Evolutionary conservation across 2,888 invertebrate genomes (phyloP), one percentile per base, ranked within the genome.

Genomic region (Tinea pellionella): DNA sequence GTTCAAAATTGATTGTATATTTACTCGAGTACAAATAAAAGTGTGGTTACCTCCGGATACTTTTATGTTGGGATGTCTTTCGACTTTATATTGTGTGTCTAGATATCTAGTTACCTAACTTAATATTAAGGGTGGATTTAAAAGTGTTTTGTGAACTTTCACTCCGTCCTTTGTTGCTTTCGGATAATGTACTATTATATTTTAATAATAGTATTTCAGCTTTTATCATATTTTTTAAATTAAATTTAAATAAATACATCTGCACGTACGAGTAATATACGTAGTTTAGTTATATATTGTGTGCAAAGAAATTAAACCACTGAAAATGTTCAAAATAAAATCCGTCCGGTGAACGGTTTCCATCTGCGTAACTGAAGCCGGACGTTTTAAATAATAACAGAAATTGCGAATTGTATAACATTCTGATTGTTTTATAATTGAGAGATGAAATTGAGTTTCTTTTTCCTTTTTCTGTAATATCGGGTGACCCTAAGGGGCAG

Each of bases 31-130:
- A 9, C n/a, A 9, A 37, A 12, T n/a, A 37, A 2, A 2, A 37
- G n/a, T n/a, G 37, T 37, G 37, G 3, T 37, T 9, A 37, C 9
- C 37, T 47, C 47, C 47, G 47, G 47, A 47, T 47, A 47, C 47
- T 47, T 47, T 47, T 47, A 47, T 47, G 47, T 9, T 13, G n/a
- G 15, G 47, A 47, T 47, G 47, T 16, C 16, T 47, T 47, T 47
- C 47, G 13, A 47, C 47, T 6, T 47, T 47, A 47, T 47, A 47
- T 16, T 16, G n/a, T n/a, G n/a, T n/a, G 47, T 47, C 47, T 47
- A 15, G 47, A 47, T 47, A 47, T 47, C 16, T 15, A 47, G 47
- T 47, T 47, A 47, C 47, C 47, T 47, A 47, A 47, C 47, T 47
- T 47, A 47, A 47, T 47, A 15, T 47, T 16, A 47, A 47, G 47